A percentile compares a stretch with the other conserved stretches of the same genome.
phyloP scores from a whole-genome alignment of 1,140 invertebrate genomes.

The Pollicipes pollicipes region DNA sequence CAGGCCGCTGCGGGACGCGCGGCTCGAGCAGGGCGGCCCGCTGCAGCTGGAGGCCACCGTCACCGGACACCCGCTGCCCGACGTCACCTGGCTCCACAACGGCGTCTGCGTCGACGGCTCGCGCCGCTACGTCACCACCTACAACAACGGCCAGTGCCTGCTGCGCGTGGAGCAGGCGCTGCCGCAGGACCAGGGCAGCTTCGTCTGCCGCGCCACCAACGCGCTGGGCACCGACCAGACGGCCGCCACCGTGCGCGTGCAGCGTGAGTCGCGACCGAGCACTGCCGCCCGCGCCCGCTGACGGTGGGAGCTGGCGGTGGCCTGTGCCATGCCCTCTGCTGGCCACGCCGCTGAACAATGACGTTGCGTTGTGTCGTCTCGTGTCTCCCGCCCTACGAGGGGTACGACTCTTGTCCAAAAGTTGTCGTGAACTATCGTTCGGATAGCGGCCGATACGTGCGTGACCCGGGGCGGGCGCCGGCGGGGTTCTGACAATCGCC shows the following conservation, averaged over 20 bases:
- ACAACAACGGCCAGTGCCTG: slow-evolving; percentile 38
- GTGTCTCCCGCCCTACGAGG: no score
- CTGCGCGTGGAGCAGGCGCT: slow-evolving; percentile 40
- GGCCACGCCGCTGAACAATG: no score
- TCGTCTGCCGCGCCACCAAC: slow-evolving; percentile 36
- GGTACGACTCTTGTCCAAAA: no score
- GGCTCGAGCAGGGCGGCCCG: slow-evolving; percentile 16
- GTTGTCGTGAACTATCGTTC: no score
- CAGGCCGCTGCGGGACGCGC: not conserved
- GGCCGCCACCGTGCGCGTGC: slow-evolving; percentile 29
- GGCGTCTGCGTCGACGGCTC: slow-evolving; percentile 50
- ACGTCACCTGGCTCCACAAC: slow-evolving; percentile 61
- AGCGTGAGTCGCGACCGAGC: slow-evolving; percentile 25
- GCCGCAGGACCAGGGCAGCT: slow-evolving; percentile 39
- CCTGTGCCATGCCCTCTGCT: no score
- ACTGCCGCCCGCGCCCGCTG: not conserved
- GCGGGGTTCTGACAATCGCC: no score
- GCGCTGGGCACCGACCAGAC: slow-evolving; percentile 32
- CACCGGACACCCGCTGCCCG: slow-evolving; percentile 46
- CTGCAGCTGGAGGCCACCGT: slow-evolving; percentile 52
- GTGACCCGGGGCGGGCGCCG: no score
- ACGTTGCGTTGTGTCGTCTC: no score
- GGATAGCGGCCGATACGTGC: no score
- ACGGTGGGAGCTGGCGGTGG: no score
- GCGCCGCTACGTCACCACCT: slow-evolving; percentile 41